Evolutionary conservation across 1,140 invertebrate species (phyloP), one percentile per base, ranked within the genome.

Genomic region (Thalassaphorura encarpata): DNA sequence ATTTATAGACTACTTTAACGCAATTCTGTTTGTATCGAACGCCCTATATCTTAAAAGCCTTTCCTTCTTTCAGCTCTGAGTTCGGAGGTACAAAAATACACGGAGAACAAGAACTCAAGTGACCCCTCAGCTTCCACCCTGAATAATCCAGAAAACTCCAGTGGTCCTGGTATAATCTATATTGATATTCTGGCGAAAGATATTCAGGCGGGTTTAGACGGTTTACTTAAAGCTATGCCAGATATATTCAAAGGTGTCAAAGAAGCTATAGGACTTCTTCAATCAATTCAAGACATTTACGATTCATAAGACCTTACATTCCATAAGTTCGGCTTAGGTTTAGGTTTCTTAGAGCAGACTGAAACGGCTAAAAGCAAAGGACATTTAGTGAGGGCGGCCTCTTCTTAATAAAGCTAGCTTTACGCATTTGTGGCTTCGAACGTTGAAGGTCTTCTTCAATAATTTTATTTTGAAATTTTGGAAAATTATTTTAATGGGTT

Each of bases 221-320:
- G 33, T 11, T 24, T 51, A 19, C 18, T 51, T 6, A 51, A 51
- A 21, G 28, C 23, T 19, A 13, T 51, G 13, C 48, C 48, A 5
- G 48, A 51, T 21, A 36, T 51, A 19, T 23, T 51, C 28, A 51
- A 51, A 36, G 48, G 48, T 8, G 48, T 27, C 6, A 51, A 39
- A 24, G 48, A 51, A 24, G 48, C 48, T 6, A 51, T 51, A 21
- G n/a, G 5, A 11, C 48, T 51, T 18, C 16, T 51, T 13, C n/a
- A 4, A 11, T 31, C 19, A 11, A 6, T 51, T 11, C 23, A 29
- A 36, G 48, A 51, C 28, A 36, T 51, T 11, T 51, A 33, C n/a
- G n/a, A n/a, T n/a, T n/a, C n/a, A n/a, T n/a, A n/a, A n/a, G n/a
- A n/a, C n/a, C n/a, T n/a, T n/a, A n/a, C n/a, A n/a, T n/a, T n/a